A percentile compares a stretch with the other conserved stretches of the same genome.
phyloP scores from a whole-genome alignment of 2,113 vertebrate species.

The Bungarus multicinctus region DNA sequence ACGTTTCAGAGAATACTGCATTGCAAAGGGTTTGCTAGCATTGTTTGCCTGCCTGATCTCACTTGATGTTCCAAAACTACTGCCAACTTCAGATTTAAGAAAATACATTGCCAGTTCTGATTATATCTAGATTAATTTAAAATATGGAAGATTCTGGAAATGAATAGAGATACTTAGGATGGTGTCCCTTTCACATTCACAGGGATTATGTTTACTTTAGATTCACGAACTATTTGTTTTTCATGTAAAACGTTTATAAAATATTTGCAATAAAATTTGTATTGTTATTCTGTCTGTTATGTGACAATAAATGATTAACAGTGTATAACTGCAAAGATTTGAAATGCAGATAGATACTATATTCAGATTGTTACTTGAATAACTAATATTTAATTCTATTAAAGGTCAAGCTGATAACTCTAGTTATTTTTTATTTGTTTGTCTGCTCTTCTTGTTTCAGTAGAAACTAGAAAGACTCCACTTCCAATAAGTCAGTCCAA shows the following conservation, averaged over 20 bases:
- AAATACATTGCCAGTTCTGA: neutral
- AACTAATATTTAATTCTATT: fast-evolving
- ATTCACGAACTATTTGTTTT: fast-evolving
- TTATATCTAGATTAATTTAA: neutral
- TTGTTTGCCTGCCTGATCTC: neutral
- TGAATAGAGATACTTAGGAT: neutral
- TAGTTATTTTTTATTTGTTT: neutral
- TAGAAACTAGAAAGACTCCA: neutral
- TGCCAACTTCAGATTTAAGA: neutral
- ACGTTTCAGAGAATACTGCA: constrained; percentile 44
- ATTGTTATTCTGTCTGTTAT: neutral
- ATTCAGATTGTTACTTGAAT: neutral
- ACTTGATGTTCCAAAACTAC: neutral
- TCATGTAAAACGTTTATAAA: constrained; percentile 8
- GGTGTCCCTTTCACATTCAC: neutral
- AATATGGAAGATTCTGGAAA: constrained; percentile 1
- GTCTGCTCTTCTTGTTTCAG: constrained; percentile 20
- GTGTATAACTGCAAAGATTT: fast-evolving
- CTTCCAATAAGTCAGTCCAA: neutral
- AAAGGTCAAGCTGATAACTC: neutral
- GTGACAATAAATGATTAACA: fast-evolving
- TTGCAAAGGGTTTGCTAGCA: constrained; percentile 38
- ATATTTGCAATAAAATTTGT: constrained; percentile 3
- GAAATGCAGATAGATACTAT: neutral
- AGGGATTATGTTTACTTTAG: neutral